A percentile compares a stretch with the other conserved stretches of the same genome.
These are phyloP conservation scores for Dicerorhinus sumatrensis DNA, from an alignment of 2,113 vertebrate genomes.

Conservation along the genomic window DNA sequence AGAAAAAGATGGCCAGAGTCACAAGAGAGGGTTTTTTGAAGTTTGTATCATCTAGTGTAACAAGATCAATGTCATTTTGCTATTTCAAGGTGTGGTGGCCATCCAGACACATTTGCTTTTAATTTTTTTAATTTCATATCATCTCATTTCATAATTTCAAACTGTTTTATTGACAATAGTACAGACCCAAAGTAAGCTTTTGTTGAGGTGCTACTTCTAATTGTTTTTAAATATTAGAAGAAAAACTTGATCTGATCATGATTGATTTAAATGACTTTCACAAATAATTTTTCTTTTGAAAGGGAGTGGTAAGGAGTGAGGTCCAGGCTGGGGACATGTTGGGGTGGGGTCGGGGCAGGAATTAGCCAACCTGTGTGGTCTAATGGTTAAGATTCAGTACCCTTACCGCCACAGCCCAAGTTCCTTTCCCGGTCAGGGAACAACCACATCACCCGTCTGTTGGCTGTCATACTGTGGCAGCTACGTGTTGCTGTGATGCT, in stretches of 20 bases:
- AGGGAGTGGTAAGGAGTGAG: background rate
- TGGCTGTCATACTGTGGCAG: no score
- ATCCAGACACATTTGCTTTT: background rate
- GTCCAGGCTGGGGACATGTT: background rate
- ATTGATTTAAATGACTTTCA: background rate
- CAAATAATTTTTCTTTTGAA: background rate
- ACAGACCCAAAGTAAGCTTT: background rate
- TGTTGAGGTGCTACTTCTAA: background rate
- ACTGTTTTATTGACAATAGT: background rate
- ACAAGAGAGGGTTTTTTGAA: background rate
- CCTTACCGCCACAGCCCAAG: no score
- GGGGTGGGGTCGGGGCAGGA: background rate
- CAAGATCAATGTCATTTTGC: background rate
- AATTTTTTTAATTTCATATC: background rate
- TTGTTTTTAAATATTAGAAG: background rate
- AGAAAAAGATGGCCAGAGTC: background rate
- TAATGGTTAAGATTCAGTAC: no score
- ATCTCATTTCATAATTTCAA: constrained; percentile 17
- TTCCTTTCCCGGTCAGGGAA: no score
- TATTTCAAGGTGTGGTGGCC: background rate
- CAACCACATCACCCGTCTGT: no score
- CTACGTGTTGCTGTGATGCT: no score
- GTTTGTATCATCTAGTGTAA: background rate
- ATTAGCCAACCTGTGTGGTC: no score
- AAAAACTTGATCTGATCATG: background rate